Evolutionary conservation across 2,888 invertebrate genomes (phyloP).

Genomic region (Stegana nigrithorax): DNA sequence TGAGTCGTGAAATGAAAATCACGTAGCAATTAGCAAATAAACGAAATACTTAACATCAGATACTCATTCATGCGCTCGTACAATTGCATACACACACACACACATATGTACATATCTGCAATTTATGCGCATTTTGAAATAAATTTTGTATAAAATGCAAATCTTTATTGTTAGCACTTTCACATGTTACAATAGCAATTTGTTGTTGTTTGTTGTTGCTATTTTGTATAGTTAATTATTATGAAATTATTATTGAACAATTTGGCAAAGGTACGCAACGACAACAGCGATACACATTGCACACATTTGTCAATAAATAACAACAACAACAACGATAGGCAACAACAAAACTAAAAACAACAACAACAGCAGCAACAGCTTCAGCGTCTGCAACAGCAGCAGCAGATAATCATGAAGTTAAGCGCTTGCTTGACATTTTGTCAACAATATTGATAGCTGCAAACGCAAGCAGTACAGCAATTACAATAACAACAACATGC

Average conservation of each 20-base stretch:
- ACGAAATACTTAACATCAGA: background rate
- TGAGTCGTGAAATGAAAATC: background rate
- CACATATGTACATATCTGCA: background rate
- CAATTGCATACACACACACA: background rate
- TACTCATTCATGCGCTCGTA: background rate
- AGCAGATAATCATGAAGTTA: too few relatives aligned
- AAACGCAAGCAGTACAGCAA: constrained; percentile 1
- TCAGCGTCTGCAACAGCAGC: too few relatives aligned
- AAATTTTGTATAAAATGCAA: too few relatives aligned
- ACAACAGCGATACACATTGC: too few relatives aligned
- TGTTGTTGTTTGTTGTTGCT: background rate
- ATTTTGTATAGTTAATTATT: constrained; percentile 10
- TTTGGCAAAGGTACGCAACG: too few relatives aligned
- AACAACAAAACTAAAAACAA: too few relatives aligned
- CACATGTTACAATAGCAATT: too few relatives aligned
- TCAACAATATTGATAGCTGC: background rate
- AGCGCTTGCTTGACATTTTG: constrained; percentile 13
- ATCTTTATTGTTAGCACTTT: too few relatives aligned
- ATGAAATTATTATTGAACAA: constrained; percentile 10
- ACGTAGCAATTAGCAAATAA: background rate
- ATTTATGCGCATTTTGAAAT: background rate
- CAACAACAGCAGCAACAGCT: too few relatives aligned
- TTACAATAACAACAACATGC: background rate
- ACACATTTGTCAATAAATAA: too few relatives aligned
- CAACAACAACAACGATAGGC: too few relatives aligned